Evolutionary conservation across 2,113 vertebrate species (phyloP), one percentile per base, ranked within the genome.

Genomic region (Protobothrops flavoviridis): DNA sequence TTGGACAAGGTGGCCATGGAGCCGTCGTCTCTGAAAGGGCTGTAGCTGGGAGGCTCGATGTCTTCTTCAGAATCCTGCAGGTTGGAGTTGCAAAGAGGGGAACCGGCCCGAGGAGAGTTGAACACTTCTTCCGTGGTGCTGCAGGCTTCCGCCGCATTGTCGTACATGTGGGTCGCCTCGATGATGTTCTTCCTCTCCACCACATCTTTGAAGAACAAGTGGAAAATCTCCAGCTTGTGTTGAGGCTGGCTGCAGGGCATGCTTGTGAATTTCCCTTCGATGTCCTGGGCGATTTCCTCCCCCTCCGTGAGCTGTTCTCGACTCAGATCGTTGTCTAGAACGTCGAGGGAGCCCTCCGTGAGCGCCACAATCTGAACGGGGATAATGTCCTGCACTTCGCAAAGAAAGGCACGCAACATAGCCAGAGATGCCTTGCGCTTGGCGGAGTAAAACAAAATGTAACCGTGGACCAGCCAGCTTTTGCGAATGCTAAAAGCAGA

Each of bases 371-470:
- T 95, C 96, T 99, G 99, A 21, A 99, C 95, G 45, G 99, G 99
- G 93, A 99, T 98, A 88, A 99, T 98, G 91, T 99, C 99, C 97
- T 99, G 99, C 92, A 99, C 98, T 96, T 99, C 99, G 95, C 98
- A 99, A 56, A 99, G 97, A 95, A 99, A 99, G 95, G 99, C 99
- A 50, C 99, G 97, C 1, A 99, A 96, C 88, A 98, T 99, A 94
- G 99, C 99, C 98, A 99, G 93, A 26, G 99, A 99, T 0, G 99
- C 99, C 52, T 97, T 97, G 50, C 99, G 98, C 17, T 97, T 97
- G n/a, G 98, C 99, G 0, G 99, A 98, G 95, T 99, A 99, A 53
- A 99, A 99, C 11, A 98, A 97, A 92, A 99, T 98, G 97, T 99
- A 99, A 13, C 99, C 99, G 55, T 99, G 99, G 81, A 99, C 98